Base-by-base conservation (phyloP, 2,888 invertebrate species). In the Chymomyza caudatula region DNA sequence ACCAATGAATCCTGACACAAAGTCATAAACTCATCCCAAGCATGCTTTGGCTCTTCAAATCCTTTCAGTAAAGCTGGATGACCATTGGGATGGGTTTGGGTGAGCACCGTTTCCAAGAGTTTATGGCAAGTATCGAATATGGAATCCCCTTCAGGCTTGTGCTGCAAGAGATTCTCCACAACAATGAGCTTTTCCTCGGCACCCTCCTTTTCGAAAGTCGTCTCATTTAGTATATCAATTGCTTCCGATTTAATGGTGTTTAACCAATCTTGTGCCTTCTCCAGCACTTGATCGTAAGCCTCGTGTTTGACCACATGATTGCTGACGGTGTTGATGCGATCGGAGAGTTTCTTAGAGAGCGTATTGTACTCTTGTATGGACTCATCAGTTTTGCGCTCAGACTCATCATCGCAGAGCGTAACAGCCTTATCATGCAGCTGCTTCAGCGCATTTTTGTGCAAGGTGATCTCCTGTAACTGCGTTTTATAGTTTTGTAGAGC, bases 341-440 rank as follows among this genome's bases (percentile, higher is more conserved):
- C 93, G 62, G 93, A 92, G 0, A 96, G 93, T 80, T 94, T 93
- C 67, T 93, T 92, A 0, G 94, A 92, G 66, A 96, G 91, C 49
- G 92, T 91, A 56, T 93, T 93, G 83, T 96, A 96, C 71, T 94
- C 93, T 15, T 93, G 92, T 56, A 95, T 92, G n/a, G 94, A 94
- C 65, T 93, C 93, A 13, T 93, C 92, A 11, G 97, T 92, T 88
- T 95, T 95, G 29, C 93, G 93, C 77, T 94, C 94, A 0, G 95
- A 94, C 78, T 96, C 96, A 66, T 94, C 94, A 85, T 97, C 97
- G 1, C 94, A 93, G 71, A 97, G 92, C 6, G 94, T 92, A 42
- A 94, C 94, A 1, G 96, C 94, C 89, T 97, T 96, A 15, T 96
- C 96, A 75, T 95, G 94, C 4, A 98, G 90, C 82, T 97, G 96